Conservation (phyloP, 2,888 invertebrate genomes). For the Troides oblongomaculatus region DNA sequence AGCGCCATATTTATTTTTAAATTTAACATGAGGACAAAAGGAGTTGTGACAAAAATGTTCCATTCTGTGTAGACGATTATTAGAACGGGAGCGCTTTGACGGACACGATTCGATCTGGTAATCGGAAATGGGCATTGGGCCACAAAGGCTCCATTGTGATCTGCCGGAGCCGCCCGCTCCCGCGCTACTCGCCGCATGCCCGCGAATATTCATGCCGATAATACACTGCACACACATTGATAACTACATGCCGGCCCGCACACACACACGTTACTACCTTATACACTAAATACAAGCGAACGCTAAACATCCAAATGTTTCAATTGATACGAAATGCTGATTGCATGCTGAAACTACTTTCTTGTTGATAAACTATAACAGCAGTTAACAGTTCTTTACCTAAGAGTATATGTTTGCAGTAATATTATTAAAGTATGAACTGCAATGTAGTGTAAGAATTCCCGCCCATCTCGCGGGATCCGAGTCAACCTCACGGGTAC, state of each 20-base stretch:
- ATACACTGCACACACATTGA: slow-evolving; percentile 36
- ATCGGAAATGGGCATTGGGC: slow-evolving; percentile 79
- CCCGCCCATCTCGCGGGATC: too few species aligned
- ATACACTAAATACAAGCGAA: background rate
- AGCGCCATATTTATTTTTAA: slow-evolving; percentile 9
- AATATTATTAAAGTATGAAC: too few species aligned
- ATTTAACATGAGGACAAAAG: slow-evolving; percentile 30
- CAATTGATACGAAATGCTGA: background rate
- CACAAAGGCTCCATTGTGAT: slow-evolving; percentile 74
- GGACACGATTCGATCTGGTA: slow-evolving; percentile 76
- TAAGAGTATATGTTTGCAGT: too few species aligned
- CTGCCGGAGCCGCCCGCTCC: slow-evolving; percentile 35
- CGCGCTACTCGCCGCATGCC: slow-evolving; percentile 40
- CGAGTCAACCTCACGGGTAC: too few species aligned
- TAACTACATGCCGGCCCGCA: slow-evolving; percentile 2
- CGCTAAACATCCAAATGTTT: background rate
- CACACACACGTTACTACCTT: background rate
- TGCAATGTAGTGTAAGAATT: too few species aligned
- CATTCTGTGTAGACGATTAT: slow-evolving; percentile 51
- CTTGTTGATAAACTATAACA: background rate
- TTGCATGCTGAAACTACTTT: background rate
- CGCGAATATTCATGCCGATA: slow-evolving; percentile 55
- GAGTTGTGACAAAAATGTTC: slow-evolving; percentile 40
- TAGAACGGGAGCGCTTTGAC: slow-evolving; percentile 64
- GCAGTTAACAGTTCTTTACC: too few species aligned